Base-by-base conservation (phyloP, 2,888 invertebrate species). In the Drosophila demipolita region DNA sequence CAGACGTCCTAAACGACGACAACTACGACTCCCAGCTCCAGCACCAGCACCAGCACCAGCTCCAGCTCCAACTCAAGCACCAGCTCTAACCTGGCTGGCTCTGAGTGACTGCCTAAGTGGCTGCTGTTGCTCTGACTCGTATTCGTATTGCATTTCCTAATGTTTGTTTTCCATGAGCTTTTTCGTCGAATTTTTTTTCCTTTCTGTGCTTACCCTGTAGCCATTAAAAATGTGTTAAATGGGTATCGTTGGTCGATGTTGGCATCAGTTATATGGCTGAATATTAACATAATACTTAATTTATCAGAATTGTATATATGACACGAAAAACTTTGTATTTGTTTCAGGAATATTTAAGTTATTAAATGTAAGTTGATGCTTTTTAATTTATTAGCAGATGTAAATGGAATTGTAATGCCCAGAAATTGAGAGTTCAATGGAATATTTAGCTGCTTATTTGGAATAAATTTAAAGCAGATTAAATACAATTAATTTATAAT, bases 141-240 rank as follows among this genome's bases (percentile, higher is more conserved):
- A 78, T 77, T 67, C 78, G 89, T 90, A 91, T 91, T 91, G 89
- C 83, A 91, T 91, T 91, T 91, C 91, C 91, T 85, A 91, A 91
- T 91, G 89, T 82, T 84, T 90, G 85, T 89, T 89, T 83, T 81
- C 82, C 91, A 90, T 90, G 90, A 74, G 83, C 85, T 80, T 78
- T 78, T 75, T 66, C 67, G 33, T 48, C 69, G 33, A 38, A 54
- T 65, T n/a, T 12, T 23, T 29, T 48, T 45, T 35, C 23, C 23
- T 48, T 35, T 32, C 42, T 26, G 2, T 42, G n/a, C 8, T 55
- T 69, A 64, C 69, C 53, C 69, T 63, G 54, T 40, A 52, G 17
- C 9, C 42, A 17, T 17, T 55, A 15, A n/a, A 6, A 5, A 17
- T 23, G 15, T 26, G 6, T 8, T 1, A 40, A 53, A 3, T 32